These are phyloP conservation scores for Tryphoninae sp. DNA, from an alignment of 2,888 invertebrate genomes.

Conservation along the genomic window DNA sequence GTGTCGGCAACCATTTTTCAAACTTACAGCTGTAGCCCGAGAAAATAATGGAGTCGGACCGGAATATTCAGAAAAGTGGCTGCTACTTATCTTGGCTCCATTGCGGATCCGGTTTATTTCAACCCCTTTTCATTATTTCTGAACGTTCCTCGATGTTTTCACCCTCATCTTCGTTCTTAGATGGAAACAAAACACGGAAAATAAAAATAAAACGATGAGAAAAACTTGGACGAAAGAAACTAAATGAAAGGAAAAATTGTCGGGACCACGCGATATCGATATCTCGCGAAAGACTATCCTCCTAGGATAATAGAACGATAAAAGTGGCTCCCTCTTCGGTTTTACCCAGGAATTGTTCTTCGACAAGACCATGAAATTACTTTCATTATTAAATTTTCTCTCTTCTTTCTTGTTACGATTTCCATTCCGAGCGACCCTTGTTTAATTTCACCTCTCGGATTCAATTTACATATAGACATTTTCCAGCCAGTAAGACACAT, in stretches of 20 bases:
- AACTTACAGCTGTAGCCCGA: background rate
- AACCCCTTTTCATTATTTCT: constrained; percentile 31
- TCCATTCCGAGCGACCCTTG: constrained; percentile 18
- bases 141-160: constrained; percentile 22
- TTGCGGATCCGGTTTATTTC: constrained; percentile 42
- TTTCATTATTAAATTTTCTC: constrained; percentile 38
- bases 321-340: constrained; percentile 22
- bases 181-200: background rate
- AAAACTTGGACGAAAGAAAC: background rate
- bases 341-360: background rate
- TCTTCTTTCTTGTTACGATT: constrained; percentile 7
- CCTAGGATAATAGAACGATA: constrained; percentile 51
- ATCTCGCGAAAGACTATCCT: constrained; percentile 36
- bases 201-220: constrained; percentile 8
- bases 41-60: constrained; percentile 1
- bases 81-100: background rate
- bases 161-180: constrained; percentile 14
- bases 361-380: constrained; percentile 50
- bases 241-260: constrained; percentile 4
- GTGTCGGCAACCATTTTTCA: too few species aligned
- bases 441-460: constrained; percentile 50
- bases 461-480: constrained; percentile 12
- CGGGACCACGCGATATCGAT: constrained; percentile 40
- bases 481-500: constrained; percentile 11
- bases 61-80: constrained; percentile 20